Evolutionary conservation across 2,797 vertebrate genomes (phyloP).

Genomic region (Acomys russatus): DNA sequence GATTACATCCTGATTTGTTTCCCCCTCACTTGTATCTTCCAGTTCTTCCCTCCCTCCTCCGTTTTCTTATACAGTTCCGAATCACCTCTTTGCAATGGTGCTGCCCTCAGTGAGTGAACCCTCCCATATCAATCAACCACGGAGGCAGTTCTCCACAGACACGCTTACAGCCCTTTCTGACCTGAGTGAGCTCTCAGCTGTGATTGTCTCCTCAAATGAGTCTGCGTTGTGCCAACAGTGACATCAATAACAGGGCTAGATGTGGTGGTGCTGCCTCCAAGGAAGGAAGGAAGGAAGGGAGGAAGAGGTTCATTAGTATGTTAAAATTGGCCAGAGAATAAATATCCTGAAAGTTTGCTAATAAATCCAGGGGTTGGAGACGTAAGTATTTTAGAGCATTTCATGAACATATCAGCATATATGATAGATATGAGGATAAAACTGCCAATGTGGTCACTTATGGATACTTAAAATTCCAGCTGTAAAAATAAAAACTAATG

Average conservation of each 20-base stretch:
- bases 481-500: conserved; percentile 6
- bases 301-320: neutral
- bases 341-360: neutral
- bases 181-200: neutral
- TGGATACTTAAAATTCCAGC: neutral
- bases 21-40: no score
- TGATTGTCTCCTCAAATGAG: neutral
- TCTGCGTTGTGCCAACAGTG: neutral
- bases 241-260: neutral
- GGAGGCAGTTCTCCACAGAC: neutral
- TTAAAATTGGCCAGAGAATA: neutral
- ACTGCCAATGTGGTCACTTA: neutral
- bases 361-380: neutral
- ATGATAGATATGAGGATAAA: conserved; percentile 41
- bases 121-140: neutral
- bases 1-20: no score
- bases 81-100: no score
- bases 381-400: conserved; percentile 7
- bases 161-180: neutral
- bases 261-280: neutral
- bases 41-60: no score
- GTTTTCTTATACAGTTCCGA: neutral
- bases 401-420: conserved; percentile 6
- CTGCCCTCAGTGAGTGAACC: neutral
- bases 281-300: no score